Conservation (phyloP, 2,113 vertebrate genomes). For the Sebastes schlegelii region DNA sequence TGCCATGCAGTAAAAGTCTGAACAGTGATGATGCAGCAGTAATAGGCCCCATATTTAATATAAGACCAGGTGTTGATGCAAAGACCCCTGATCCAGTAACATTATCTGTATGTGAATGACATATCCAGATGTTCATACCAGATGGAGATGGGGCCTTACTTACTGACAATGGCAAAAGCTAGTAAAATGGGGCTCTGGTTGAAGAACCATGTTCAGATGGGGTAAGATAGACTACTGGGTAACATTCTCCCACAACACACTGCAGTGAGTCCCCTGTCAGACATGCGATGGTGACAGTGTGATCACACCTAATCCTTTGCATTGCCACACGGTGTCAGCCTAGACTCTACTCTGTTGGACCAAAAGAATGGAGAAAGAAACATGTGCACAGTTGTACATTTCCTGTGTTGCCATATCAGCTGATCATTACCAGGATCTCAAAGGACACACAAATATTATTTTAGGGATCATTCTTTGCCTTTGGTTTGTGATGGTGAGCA, state of each 20-base stretch:
- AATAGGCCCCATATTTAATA: not conserved
- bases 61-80: not conserved
- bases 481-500: not conserved
- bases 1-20: no score
- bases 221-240: not conserved
- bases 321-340: not conserved
- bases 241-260: not conserved
- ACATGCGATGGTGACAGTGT: not conserved
- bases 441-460: not conserved
- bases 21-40: not conserved
- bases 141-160: not conserved
- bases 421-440: not conserved
- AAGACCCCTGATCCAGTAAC: not conserved
- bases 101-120: not conserved
- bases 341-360: not conserved
- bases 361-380: not conserved
- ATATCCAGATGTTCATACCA: not conserved
- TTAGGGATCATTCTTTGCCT: not conserved
- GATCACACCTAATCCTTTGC: slow-evolving; percentile 38
- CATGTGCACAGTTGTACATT: not conserved
- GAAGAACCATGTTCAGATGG: not conserved
- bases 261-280: not conserved
- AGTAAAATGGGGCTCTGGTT: not conserved
- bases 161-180: not conserved
- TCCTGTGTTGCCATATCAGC: not conserved